A percentile compares a stretch with the other conserved stretches of the same genome.
These are phyloP conservation scores for Maniola jurtina DNA, from an alignment of 1,140 invertebrate species.

Conservation along the genomic window DNA sequence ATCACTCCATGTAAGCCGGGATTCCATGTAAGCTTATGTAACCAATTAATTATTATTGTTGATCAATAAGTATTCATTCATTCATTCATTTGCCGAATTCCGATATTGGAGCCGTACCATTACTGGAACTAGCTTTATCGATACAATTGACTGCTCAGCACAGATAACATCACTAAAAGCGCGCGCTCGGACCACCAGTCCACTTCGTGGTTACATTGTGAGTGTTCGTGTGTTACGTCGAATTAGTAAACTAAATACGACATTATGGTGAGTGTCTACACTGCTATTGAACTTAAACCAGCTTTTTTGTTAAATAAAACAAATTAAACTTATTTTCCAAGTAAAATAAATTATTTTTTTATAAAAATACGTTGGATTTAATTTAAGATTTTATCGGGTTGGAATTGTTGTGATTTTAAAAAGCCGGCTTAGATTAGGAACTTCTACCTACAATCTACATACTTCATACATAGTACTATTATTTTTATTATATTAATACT, in stretches of 20 bases:
- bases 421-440: not conserved
- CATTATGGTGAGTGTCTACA: slow-evolving; percentile 37
- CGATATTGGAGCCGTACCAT: too few species aligned
- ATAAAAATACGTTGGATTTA: not conserved
- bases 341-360: not conserved
- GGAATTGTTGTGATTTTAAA: slow-evolving; percentile 1
- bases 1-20: too few species aligned
- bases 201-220: slow-evolving; percentile 25
- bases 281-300: not conserved
- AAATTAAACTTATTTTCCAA: not conserved
- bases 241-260: slow-evolving; percentile 22
- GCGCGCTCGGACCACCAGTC: slow-evolving; percentile 31
- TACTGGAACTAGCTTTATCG: not conserved
- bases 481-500: too few species aligned
- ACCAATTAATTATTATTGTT: too few species aligned
- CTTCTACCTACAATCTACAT: too few species aligned
- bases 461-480: too few species aligned
- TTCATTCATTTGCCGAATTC: too few species aligned
- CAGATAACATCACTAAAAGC: slow-evolving; percentile 31
- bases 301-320: not conserved
- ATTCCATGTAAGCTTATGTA: too few species aligned
- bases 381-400: not conserved
- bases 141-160: not conserved
- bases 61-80: too few species aligned
- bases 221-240: slow-evolving; percentile 22